Base-by-base conservation (phyloP, 2,113 vertebrate species). In the Gallinago jamesoni region DNA sequence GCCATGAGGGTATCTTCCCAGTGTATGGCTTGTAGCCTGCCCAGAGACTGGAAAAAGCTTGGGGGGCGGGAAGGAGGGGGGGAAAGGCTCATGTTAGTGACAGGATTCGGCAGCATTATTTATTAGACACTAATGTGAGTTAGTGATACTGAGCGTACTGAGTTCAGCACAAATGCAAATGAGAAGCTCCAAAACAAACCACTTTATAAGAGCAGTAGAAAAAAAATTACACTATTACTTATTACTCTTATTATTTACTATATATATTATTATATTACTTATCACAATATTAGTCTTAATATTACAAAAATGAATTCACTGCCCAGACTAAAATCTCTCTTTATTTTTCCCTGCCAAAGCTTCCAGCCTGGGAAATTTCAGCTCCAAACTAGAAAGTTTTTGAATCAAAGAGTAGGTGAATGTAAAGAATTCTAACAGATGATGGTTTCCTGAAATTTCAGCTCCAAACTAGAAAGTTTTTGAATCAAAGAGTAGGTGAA, bases 321-420 rank as follows among this genome's bases (percentile, higher is more conserved):
- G 52, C 25, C 39, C 14, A 8, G 35, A 68, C 25, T 60, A 12
- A 89, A 89, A 82, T 59, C 0, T 64, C 12, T 53, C n/a, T 59
- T 62, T n/a, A 52, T 79, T 90, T 63, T 53, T 19, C 16, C 20
- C 17, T 17, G 12, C 47, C 33, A 41, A 45, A 55, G 37, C n/a
- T 87, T 91, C 31, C 43, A 85, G n/a, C 14, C 15, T 74, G 18
- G 37, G 28, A 91, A 86, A 93, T 77, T 93, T 88, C 67, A 80
- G 12, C 16, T 77, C 23, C 28, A 80, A 50, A 77, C 70, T 20
- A 78, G 55, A 52, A 19, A 47, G 19, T 25, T 82, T 55, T 67
- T 39, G 18, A 81, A 81, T 39, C 67, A 20, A 77, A n/a, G 39
- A 73, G 45, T 16, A 87, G 28, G 18, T 74, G 59, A 88, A 94